Base-by-base conservation (phyloP, 2,113 vertebrate species). In the Saccopteryx bilineata region DNA sequence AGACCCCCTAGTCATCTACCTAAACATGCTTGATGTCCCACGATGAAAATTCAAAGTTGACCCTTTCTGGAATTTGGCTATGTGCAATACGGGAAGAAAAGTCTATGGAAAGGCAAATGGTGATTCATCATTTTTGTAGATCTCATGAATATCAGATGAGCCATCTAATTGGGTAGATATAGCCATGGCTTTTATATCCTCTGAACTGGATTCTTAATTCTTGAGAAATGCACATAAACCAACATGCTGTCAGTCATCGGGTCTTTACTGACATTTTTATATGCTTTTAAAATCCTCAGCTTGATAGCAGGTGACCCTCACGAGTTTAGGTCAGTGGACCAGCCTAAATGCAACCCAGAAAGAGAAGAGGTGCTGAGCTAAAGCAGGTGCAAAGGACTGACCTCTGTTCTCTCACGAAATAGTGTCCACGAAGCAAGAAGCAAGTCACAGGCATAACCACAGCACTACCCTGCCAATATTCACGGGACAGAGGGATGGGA, bases 161-260 rank as follows among this genome's bases (percentile, higher is more conserved):
- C 17, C 61, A 23, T 68, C 79, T 72, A 75, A 75, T 58, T 50
- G 54, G 14, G 33, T 33, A 7, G 39, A 82, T 48, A 54, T 39
- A 91, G 50, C 23, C 33, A 63, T 26, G 39, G 18, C 26, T 65
- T 83, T 50, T 65, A 39, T 31, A 54, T 18, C 31, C 46, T 85
- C 92, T 81, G 56, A 92, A 78, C 54, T 90, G 31, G 72, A 68
- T 81, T 94, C 68, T 33, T 60, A 46, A 33, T 23, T 94, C 56
- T 93, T 81, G 54, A 58, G 31, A 94, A 95, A 87, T 61, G 31
- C 26, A 46, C 90, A 56, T 89, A 75, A 88, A 68, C 84, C 90
- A 96, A 82, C 91, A 61, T 23, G 79, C 71, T 93, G 83, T 94
- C 60, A 12, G 39, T 83, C 87, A 91, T 85, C 60, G 54, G 48